Conservation (phyloP, 2,888 invertebrate species). For the Malachius bipustulatus region DNA sequence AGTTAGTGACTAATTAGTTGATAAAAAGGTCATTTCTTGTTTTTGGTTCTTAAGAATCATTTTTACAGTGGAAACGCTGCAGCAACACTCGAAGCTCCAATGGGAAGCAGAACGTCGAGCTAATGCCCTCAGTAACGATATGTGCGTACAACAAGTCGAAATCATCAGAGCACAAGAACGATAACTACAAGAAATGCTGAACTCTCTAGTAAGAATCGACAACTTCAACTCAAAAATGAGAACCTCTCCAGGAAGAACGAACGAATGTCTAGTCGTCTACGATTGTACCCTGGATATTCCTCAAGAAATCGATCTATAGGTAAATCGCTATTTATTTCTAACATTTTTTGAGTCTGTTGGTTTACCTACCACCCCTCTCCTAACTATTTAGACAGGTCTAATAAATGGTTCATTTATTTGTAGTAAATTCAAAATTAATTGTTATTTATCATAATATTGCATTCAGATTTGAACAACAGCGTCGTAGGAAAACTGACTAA, state of each 20-base stretch:
- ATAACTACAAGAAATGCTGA: conserved; percentile 25
- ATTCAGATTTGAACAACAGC: not conserved
- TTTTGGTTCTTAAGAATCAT: not conserved
- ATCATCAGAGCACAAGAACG: conserved; percentile 24
- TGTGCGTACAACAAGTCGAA: conserved; percentile 30
- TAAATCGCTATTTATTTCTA: too few relatives aligned
- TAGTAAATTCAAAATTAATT: too few relatives aligned
- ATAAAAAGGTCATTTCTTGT: conserved; percentile 4
- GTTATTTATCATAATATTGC: too few relatives aligned
- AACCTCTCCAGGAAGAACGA: conserved; percentile 26
- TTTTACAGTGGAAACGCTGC: conserved; percentile 23
- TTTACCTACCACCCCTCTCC: too few relatives aligned
- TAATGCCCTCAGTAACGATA: conserved; percentile 25
- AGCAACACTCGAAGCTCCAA: conserved; percentile 25
- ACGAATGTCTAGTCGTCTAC: conserved; percentile 20
- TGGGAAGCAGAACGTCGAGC: conserved; percentile 26
- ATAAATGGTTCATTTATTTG: too few relatives aligned
- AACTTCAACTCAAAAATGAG: conserved; percentile 29
- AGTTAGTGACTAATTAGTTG: too few relatives aligned
- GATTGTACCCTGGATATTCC: conserved; percentile 14
- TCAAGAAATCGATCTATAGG: not conserved
- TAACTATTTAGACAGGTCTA: too few relatives aligned
- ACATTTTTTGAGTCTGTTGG: too few relatives aligned
- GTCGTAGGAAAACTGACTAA: conserved; percentile 22
- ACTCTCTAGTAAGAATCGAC: conserved; percentile 28